phyloP scores from a whole-genome alignment of 2,113 vertebrate genomes.

The Triplophysa siluroides region DNA sequence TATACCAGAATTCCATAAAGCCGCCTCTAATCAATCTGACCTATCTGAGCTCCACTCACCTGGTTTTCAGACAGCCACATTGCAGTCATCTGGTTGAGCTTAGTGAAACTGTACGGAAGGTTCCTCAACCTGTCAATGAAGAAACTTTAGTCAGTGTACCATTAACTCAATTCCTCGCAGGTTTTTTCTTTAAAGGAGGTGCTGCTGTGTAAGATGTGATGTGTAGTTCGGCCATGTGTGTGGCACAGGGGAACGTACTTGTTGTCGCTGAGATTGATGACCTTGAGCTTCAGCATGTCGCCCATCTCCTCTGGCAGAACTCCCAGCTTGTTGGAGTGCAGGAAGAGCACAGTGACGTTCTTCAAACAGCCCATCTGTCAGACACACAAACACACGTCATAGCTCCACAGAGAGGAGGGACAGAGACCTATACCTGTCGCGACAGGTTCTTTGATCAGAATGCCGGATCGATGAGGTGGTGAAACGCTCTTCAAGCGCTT shows the following conservation, averaged over 20 bases:
- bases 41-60: constrained; percentile 68
- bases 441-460: neutral
- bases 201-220: neutral
- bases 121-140: constrained; percentile 82
- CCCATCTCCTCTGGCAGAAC: constrained; percentile 96
- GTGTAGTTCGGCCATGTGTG: neutral
- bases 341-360: constrained; percentile 84
- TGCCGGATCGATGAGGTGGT: neutral
- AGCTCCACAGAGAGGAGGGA: neutral
- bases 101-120: constrained; percentile 95
- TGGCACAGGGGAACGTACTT: constrained; percentile 78
- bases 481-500: neutral
- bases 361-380: constrained; percentile 92
- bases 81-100: constrained; percentile 92
- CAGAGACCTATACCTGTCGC: neutral
- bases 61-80: constrained; percentile 99
- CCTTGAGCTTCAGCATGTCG: constrained; percentile 94
- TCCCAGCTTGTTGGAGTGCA: constrained; percentile 98
- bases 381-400: constrained; percentile 12
- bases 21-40: neutral
- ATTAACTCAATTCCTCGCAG: neutral
- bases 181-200: neutral
- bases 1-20: too few species aligned
- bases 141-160: neutral
- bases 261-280: constrained; percentile 96